Base-by-base conservation (phyloP, 2,888 invertebrate species). In the Drosophila macrospina region DNA sequence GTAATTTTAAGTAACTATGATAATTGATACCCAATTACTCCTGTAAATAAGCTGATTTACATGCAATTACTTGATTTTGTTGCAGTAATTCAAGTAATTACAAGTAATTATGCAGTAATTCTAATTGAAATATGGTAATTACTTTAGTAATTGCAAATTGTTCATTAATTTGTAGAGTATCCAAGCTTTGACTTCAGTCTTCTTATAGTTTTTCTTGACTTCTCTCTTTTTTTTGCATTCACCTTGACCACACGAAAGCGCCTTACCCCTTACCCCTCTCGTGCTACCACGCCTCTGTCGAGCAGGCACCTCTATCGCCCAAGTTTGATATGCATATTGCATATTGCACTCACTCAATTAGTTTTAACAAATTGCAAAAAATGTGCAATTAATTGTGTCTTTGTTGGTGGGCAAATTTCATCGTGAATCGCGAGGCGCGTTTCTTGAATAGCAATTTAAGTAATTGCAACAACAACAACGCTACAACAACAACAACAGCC, bases 361-460 rank as follows among this genome's bases (percentile, higher is more conserved):
- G 47, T 30, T 59, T 65, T 45, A 68, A 72, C 63, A 80, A 80
- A 74, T 70, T 68, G 65, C 41, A 62, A 59, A 65, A 69, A 66
- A 62, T 37, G 42, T 42, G 44, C 73, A 54, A 70, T 70, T 70
- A 72, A 64, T 74, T 74, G 73, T 69, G 41, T 39, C 73, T 59
- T 50, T 65, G 78, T 65, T 80, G 63, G 65, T 70, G 85, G 65
- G 67, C 63, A 71, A 80, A 65, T 81, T 61, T 63, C 52, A 78
- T 68, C 59, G 55, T 60, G 69, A 84, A 67, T 50, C 44, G 65
- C 61, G 55, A 55, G 47, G 39, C 50, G 62, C 76, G 56, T 81
- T 85, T 79, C 83, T 81, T 66, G 86, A 84, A 87, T 87, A 87
- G 81, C 85, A 87, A 74, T 85, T 76, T 68, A 68, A 81, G 36